Conservation (phyloP, 2,113 vertebrate species). For the Ptilorrhoa leucosticta region DNA sequence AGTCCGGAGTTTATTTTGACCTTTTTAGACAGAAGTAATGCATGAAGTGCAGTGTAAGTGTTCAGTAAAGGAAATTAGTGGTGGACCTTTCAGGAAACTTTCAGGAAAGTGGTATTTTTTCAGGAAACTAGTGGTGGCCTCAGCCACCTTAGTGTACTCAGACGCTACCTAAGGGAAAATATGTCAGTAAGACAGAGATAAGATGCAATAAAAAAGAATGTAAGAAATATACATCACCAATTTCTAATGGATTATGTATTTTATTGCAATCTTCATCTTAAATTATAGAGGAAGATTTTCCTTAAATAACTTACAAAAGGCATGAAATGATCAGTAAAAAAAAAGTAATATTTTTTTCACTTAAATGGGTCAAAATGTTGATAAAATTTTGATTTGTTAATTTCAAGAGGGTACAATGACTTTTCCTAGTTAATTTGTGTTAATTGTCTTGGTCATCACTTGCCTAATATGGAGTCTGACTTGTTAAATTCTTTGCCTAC, state of each 20-base stretch:
- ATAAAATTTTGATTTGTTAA: not conserved
- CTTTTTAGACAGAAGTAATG: not conserved
- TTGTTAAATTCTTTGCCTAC: not conserved
- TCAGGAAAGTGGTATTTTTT: not conserved
- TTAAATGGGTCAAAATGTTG: not conserved
- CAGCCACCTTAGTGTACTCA: fast-evolving
- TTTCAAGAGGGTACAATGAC: not conserved
- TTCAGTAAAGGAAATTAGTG: not conserved
- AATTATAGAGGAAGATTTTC: not conserved
- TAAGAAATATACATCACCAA: not conserved
- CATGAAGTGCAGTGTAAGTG: fast-evolving
- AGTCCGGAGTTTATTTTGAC: not conserved
- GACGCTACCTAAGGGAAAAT: not conserved
- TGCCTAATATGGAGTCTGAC: not conserved
- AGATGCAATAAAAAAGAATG: not conserved
- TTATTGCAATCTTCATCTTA: not conserved
- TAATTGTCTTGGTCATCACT: not conserved
- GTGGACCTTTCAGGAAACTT: not conserved
- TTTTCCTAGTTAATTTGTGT: not conserved
- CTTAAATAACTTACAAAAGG: not conserved
- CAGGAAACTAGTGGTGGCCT: not conserved
- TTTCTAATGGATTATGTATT: not conserved
- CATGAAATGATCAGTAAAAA: fast-evolving
- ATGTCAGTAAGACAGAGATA: too few relatives aligned
- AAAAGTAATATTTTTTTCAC: not conserved